Percentiles rank a stretch among this genome's conserved stretches.
Conservation (phyloP, 2,888 invertebrate genomes). For the Xiphydria camelus region DNA sequence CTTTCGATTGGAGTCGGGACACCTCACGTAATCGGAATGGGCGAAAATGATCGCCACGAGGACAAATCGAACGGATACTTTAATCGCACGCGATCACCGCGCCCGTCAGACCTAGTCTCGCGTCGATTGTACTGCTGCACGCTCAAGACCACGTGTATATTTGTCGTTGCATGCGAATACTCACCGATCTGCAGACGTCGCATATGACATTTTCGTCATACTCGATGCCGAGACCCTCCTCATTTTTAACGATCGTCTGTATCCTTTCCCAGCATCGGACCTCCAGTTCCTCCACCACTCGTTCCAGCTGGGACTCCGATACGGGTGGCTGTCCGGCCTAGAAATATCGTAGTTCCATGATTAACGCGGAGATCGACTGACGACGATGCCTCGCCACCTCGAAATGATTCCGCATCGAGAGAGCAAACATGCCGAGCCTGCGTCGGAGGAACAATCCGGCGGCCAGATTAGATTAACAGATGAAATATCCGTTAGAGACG, state of each 20-base stretch:
- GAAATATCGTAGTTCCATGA: no score
- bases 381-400: not conserved
- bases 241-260: slow-evolving; percentile 86
- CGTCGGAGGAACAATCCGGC: slow-evolving; percentile 54
- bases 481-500: no score
- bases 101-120: no score
- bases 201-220: slow-evolving; percentile 99
- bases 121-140: no score
- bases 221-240: slow-evolving; percentile 93
- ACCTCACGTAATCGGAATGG: no score
- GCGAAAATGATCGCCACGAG: no score
- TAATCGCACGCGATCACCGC: no score
- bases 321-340: slow-evolving; percentile 72
- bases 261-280: slow-evolving; percentile 92
- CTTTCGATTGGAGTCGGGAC: no score
- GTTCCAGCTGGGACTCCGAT: slow-evolving; percentile 86
- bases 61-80: no score
- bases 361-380: no score
- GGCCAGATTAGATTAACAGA: not conserved
- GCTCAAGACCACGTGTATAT: no score
- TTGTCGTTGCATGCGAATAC: slow-evolving; percentile 45
- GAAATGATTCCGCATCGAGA: not conserved
- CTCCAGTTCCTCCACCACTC: slow-evolving; percentile 90
- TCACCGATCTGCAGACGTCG: slow-evolving; percentile 93
- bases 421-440: not conserved